Evolutionary conservation across 1,140 invertebrate species (phyloP).

Genomic region (Andrena cerasifolii): DNA sequence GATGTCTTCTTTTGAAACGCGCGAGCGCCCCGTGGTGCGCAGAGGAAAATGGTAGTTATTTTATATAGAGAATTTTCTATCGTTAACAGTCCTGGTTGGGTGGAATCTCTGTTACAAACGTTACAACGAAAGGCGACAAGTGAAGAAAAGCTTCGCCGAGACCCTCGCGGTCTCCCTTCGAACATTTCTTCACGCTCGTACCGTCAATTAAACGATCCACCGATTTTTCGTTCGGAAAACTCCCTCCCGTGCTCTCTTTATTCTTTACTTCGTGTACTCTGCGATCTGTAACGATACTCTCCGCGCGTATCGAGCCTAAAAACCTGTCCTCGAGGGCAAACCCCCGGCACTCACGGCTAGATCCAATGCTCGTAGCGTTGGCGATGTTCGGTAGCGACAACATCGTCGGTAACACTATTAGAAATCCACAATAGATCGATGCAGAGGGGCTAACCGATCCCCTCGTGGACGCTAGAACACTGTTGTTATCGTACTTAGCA

Average conservation of each 20-base stretch:
- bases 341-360: background rate
- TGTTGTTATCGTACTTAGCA: constrained; percentile 17
- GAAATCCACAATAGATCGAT: background rate
- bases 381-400: background rate
- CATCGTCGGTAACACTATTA: background rate
- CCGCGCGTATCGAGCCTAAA: constrained; percentile 6
- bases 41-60: constrained; percentile 5
- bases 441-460: background rate
- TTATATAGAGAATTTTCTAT: constrained; percentile 3
- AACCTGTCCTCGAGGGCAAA: background rate
- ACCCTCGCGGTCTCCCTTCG: background rate
- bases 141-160: background rate
- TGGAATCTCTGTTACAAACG: constrained; percentile 44
- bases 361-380: background rate
- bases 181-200: background rate
- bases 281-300: background rate
- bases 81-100: background rate
- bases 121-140: constrained; percentile 57
- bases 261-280: constrained; percentile 17
- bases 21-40: background rate
- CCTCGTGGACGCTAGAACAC: background rate
- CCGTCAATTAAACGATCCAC: constrained; percentile 34
- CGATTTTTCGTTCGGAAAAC: constrained; percentile 1
- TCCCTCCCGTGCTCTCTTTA: background rate
- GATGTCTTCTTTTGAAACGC: constrained; percentile 1